phyloP scores from a whole-genome alignment of 2,888 invertebrate genomes.

The Netelia melanura region DNA sequence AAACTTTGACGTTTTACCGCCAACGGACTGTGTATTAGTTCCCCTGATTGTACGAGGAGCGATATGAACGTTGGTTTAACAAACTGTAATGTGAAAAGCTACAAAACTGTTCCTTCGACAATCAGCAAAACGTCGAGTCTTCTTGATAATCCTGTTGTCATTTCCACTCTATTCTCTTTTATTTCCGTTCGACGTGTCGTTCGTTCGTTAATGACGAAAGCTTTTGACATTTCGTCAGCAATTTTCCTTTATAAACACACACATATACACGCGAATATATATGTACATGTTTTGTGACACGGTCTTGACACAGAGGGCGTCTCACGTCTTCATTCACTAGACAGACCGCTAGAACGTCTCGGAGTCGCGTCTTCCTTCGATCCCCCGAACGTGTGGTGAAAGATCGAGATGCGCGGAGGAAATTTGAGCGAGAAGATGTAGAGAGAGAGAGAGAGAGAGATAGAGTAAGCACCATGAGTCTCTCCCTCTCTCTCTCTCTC shows the following conservation, averaged over 20 bases:
- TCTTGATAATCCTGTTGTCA: background rate
- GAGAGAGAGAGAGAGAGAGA: conserved; percentile 28
- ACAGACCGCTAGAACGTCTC: conserved; percentile 13
- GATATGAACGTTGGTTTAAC: background rate
- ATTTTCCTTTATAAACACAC: background rate
- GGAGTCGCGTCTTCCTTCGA: conserved; percentile 47
- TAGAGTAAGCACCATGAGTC: conserved; percentile 31
- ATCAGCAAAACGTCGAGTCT: conserved; percentile 41
- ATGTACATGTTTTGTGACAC: background rate
- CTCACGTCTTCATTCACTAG: conserved; percentile 13
- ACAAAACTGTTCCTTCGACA: conserved; percentile 43
- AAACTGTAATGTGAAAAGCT: background rate
- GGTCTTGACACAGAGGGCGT: background rate
- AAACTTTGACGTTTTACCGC: conserved; percentile 40
- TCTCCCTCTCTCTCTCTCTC: background rate
- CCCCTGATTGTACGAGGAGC: background rate
- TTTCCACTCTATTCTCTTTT: conserved; percentile 21
- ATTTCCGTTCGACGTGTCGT: background rate
- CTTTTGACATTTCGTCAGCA: conserved; percentile 25
- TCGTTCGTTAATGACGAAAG: conserved; percentile 38
- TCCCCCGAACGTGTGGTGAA: conserved; percentile 25
- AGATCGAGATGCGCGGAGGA: conserved; percentile 53
- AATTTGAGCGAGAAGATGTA: conserved; percentile 45
- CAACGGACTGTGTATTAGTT: background rate
- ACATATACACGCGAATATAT: background rate